A percentile compares a stretch with the other conserved stretches of the same genome.
Evolutionary conservation across 1,140 invertebrate genomes (phyloP).

Genomic region (Atopsyche davidsoni): DNA sequence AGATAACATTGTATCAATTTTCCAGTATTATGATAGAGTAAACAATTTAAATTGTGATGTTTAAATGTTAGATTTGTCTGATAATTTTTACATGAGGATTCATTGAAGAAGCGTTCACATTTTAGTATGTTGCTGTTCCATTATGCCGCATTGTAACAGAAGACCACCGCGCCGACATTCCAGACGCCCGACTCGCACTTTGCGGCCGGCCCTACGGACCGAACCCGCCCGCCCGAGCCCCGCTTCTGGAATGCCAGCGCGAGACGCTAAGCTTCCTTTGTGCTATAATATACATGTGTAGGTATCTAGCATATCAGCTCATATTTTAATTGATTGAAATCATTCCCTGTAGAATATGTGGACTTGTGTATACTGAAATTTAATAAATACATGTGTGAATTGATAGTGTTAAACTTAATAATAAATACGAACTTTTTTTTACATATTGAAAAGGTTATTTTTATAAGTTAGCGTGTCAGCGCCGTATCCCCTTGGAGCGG

Average conservation of each 20-base stretch:
- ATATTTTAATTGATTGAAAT: constrained; percentile 25
- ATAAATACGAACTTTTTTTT: constrained; percentile 29
- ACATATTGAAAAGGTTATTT: constrained; percentile 25
- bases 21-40: constrained; percentile 27
- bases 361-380: constrained; percentile 30
- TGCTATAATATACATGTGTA: constrained; percentile 24
- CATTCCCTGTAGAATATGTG: constrained; percentile 29
- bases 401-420: constrained; percentile 28
- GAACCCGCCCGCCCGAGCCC: too few species aligned
- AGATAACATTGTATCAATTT: constrained; percentile 26
- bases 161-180: background rate
- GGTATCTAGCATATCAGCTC: constrained; percentile 26
- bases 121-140: constrained; percentile 2
- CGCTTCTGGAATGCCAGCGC: background rate
- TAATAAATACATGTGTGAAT: constrained; percentile 29
- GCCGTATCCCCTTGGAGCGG: background rate
- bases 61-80: constrained; percentile 25
- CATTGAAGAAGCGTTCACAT: background rate
- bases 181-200: too few species aligned
- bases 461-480: constrained; percentile 4
- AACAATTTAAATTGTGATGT: constrained; percentile 24
- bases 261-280: constrained; percentile 12
- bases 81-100: constrained; percentile 20
- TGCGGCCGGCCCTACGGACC: too few species aligned
- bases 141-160: constrained; percentile 5